phyloP scores from a whole-genome alignment of 2,797 vertebrate genomes.

The Aplochiton taeniatus region DNA sequence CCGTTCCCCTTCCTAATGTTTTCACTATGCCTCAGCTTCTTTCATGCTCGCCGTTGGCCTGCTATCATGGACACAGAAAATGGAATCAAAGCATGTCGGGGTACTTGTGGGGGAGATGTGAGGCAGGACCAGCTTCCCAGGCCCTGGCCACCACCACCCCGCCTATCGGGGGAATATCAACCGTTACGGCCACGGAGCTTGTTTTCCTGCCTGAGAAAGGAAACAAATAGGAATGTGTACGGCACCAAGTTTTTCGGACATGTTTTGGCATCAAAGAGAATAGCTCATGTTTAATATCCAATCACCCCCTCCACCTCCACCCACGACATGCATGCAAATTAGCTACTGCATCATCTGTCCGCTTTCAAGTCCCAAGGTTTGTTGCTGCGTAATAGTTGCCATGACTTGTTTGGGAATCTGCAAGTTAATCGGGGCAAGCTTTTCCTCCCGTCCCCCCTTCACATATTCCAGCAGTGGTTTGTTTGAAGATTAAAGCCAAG shows the following conservation, averaged over 20 bases:
- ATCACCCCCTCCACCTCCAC: constrained; percentile 34
- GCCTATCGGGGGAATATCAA: not conserved
- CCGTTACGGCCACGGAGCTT: constrained; percentile 13
- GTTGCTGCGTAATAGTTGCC: constrained; percentile 27
- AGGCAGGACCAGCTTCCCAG: constrained; percentile 21
- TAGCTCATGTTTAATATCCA: constrained; percentile 51
- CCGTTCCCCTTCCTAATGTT: constrained; percentile 22
- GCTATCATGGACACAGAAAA: constrained; percentile 35
- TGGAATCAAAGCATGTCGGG: constrained; percentile 24
- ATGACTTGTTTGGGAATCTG: constrained; percentile 24
- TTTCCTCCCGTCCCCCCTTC: constrained; percentile 23
- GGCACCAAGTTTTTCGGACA: constrained; percentile 46
- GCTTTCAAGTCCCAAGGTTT: constrained; percentile 53
- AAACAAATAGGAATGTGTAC: constrained; percentile 48
- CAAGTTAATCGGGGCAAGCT: constrained; percentile 26
- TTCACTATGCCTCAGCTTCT: constrained; percentile 34
- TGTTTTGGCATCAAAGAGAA: constrained; percentile 54
- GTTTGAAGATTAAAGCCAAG: constrained; percentile 44
- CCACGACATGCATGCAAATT: constrained; percentile 34
- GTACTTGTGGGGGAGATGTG: constrained; percentile 1
- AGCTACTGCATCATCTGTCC: constrained; percentile 23
- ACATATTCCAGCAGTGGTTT: constrained; percentile 46
- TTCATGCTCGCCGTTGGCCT: constrained; percentile 29
- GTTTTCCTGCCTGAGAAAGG: constrained; percentile 48
- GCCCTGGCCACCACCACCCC: constrained; percentile 14